These are phyloP conservation scores for Mesembrinibis cayennensis DNA, from an alignment of 2,113 vertebrate species.

Conservation along the genomic window DNA sequence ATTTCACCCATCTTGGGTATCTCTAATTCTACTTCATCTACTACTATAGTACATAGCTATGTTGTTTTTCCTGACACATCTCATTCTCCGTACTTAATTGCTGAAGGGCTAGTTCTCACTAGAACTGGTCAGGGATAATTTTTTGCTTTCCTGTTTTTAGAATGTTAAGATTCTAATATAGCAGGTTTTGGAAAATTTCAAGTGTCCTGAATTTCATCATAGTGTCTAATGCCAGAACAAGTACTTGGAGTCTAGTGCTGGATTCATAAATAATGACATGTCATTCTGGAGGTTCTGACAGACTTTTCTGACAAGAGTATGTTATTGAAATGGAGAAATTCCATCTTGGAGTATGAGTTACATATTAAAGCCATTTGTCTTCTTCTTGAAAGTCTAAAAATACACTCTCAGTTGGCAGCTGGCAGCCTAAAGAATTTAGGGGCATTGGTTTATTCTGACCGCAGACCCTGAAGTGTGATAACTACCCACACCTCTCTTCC, in stretches of 20 bases:
- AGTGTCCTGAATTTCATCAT: background rate
- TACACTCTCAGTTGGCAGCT: background rate
- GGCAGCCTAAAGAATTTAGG: background rate
- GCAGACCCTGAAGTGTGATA: background rate
- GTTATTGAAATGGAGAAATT: background rate
- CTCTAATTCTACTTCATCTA: background rate
- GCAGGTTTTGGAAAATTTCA: background rate
- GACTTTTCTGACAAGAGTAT: background rate
- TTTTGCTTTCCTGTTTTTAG: background rate
- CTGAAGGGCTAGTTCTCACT: background rate
- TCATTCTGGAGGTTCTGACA: background rate
- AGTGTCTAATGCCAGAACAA: background rate
- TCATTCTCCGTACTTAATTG: background rate
- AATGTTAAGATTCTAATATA: background rate
- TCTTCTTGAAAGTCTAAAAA: background rate
- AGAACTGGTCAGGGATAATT: background rate
- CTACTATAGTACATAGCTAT: background rate
- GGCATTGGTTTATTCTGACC: background rate
- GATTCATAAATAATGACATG: background rate
- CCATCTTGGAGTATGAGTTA: background rate
- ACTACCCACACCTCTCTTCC: background rate
- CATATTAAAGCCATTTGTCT: constrained; percentile 30
- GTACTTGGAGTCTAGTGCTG: background rate
- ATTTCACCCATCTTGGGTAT: background rate
- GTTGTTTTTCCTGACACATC: background rate